Conservation (phyloP, 2,888 invertebrate species). For the Drosophila seclusa region DNA sequence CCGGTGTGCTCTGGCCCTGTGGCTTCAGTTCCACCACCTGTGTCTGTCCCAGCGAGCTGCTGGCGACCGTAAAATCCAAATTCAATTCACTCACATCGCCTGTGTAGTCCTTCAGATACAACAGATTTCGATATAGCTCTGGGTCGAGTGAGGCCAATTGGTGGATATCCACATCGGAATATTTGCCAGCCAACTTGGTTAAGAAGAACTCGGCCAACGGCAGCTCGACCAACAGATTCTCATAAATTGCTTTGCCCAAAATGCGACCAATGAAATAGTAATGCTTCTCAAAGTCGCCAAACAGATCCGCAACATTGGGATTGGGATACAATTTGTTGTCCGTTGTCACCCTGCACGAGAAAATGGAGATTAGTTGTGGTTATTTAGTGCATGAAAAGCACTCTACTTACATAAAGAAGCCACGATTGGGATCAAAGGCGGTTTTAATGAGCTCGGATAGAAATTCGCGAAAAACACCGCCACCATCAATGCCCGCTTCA, state of each 20-base stretch:
- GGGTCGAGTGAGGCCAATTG: slow-evolving; percentile 95
- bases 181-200: slow-evolving; percentile 92
- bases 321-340: slow-evolving; percentile 98
- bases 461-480: slow-evolving; percentile 98
- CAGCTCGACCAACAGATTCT: slow-evolving; percentile 96
- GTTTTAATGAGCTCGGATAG: slow-evolving; percentile 96
- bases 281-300: slow-evolving; percentile 94
- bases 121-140: slow-evolving; percentile 94
- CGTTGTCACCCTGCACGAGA: slow-evolving; percentile 88
- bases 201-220: slow-evolving; percentile 98
- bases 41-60: slow-evolving; percentile 95
- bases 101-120: slow-evolving; percentile 93
- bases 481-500: slow-evolving; percentile 99
- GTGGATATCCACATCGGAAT: slow-evolving; percentile 92
- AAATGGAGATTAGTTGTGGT: neutral
- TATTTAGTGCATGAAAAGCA: neutral
- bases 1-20: slow-evolving; percentile 94
- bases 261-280: slow-evolving; percentile 97
- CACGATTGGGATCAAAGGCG: slow-evolving; percentile 98
- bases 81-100: slow-evolving; percentile 95
- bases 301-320: slow-evolving; percentile 94
- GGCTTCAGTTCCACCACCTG: slow-evolving; percentile 96
- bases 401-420: slow-evolving; percentile 89
- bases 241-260: slow-evolving; percentile 97
- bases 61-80: slow-evolving; percentile 96